Percentiles rank a stretch among this genome's conserved stretches.
Evolutionary conservation across 2,113 vertebrate genomes (phyloP).

Genomic region (Grus americana): DNA sequence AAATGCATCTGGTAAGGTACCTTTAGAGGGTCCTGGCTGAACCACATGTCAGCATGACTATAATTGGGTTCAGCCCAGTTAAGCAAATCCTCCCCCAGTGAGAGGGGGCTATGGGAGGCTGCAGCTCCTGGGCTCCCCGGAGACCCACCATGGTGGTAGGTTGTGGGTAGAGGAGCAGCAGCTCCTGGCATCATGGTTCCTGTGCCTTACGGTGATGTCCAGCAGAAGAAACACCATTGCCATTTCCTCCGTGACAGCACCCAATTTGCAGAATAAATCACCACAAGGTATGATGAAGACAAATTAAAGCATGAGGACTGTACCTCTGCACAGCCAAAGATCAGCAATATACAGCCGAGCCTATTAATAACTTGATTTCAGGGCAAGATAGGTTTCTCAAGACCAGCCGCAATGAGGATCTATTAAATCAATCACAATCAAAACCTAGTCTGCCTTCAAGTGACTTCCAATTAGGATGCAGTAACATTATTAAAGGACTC

Average conservation of each 20-base stretch:
- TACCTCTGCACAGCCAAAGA: not conserved
- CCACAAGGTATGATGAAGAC: not conserved
- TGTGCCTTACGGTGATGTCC: not conserved
- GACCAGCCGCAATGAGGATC: not conserved
- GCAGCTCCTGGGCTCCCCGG: not conserved
- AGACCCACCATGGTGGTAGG: accelerated
- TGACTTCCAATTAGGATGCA: conserved; percentile 40
- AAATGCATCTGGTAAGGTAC: not conserved
- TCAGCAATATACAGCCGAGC: not conserved
- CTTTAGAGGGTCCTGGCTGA: not conserved
- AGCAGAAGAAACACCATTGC: not conserved
- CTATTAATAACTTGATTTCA: not conserved
- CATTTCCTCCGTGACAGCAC: not conserved
- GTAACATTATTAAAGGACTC: not conserved
- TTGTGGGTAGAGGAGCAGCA: not conserved
- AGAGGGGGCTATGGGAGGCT: accelerated
- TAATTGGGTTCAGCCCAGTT: not conserved
- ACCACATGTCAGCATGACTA: not conserved
- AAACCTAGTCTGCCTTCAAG: conserved; percentile 20
- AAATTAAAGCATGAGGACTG: not conserved
- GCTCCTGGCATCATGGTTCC: not conserved
- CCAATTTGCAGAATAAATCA: not conserved
- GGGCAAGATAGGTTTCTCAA: not conserved
- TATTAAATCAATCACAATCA: conserved; percentile 48
- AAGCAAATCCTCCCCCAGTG: not conserved